These are phyloP conservation scores for Philhelius pedissequus DNA, from an alignment of 2,888 invertebrate species.

Conservation along the genomic window DNA sequence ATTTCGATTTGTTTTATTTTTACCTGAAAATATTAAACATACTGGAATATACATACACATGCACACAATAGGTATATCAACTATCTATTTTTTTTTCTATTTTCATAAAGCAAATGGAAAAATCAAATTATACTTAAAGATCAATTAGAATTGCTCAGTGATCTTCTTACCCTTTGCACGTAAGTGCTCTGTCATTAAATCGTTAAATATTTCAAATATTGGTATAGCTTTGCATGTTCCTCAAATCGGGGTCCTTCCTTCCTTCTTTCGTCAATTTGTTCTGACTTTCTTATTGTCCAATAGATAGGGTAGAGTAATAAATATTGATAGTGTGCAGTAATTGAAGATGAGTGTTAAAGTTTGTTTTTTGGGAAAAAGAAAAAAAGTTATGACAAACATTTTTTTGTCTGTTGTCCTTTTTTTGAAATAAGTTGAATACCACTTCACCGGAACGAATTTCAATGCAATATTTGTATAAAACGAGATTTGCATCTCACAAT, in stretches of 20 bases:
- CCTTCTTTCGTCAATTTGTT: not conserved
- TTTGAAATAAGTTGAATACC: slow-evolving; percentile 7
- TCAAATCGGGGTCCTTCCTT: not conserved
- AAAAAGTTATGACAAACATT: not conserved
- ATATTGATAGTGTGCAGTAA: too few species aligned
- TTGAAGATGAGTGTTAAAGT: not conserved
- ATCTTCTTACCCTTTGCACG: slow-evolving; percentile 23
- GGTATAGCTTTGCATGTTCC: not conserved
- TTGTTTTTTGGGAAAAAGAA: not conserved
- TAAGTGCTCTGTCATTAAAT: slow-evolving; percentile 39
- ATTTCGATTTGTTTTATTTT: not conserved
- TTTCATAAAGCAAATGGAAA: not conserved
- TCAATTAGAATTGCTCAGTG: slow-evolving; percentile 33
- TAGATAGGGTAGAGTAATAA: too few species aligned
- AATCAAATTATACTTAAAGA: slow-evolving; percentile 25
- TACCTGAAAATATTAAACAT: slow-evolving; percentile 29
- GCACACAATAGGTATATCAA: too few species aligned
- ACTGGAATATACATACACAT: too few species aligned
- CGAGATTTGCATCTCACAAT: slow-evolving; percentile 38
- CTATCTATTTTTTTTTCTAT: too few species aligned
- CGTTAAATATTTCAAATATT: slow-evolving; percentile 27
- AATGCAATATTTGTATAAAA: slow-evolving; percentile 48
- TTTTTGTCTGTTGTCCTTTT: too few species aligned
- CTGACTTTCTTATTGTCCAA: not conserved
- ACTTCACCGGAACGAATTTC: slow-evolving; percentile 56